These are phyloP conservation scores for Nothobranchius furzeri DNA, from an alignment of 2,113 vertebrate species.

Conservation along the genomic window DNA sequence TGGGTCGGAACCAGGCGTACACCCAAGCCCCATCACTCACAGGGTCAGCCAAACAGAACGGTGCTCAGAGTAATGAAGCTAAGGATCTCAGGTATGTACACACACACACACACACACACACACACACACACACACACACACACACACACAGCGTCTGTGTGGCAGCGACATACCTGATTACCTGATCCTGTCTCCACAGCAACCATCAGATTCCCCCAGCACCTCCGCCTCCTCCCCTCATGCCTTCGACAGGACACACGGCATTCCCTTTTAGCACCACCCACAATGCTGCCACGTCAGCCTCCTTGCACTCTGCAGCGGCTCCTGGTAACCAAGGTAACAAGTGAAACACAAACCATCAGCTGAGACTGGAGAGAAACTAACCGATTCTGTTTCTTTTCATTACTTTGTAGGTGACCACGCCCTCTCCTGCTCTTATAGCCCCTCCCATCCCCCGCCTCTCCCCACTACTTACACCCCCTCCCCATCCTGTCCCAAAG, in stretches of 20 bases:
- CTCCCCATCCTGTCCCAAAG: slow-evolving; percentile 69
- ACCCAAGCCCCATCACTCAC: slow-evolving; percentile 68
- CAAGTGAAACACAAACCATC: accelerated
- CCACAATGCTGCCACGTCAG: slow-evolving; percentile 47
- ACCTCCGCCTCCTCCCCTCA: slow-evolving; percentile 83
- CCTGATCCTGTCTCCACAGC: slow-evolving; percentile 55
- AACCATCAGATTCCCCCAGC: slow-evolving; percentile 82
- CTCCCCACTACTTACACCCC: slow-evolving; percentile 67
- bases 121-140: slow-evolving; percentile 11
- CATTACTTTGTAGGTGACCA: slow-evolving; percentile 31
- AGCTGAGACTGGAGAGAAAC: background rate
- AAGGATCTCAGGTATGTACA: slow-evolving; percentile 77
- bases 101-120: no score
- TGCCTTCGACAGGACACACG: slow-evolving; percentile 79
- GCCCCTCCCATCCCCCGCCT: slow-evolving; percentile 77
- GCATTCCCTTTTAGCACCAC: slow-evolving; percentile 77
- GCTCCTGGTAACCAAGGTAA: slow-evolving; percentile 46
- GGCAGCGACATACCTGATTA: slow-evolving; percentile 17
- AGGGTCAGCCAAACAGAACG: slow-evolving; percentile 52
- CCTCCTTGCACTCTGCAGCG: slow-evolving; percentile 5
- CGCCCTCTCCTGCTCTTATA: slow-evolving; percentile 63
- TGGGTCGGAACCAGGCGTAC: slow-evolving; percentile 79
- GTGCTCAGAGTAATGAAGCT: slow-evolving; percentile 66
- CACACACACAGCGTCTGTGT: slow-evolving; percentile 1
- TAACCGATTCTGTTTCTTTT: background rate